Evolutionary conservation across 2,113 vertebrate species (phyloP), one percentile per base, ranked within the genome.

Genomic region (Leucosticte australis): DNA sequence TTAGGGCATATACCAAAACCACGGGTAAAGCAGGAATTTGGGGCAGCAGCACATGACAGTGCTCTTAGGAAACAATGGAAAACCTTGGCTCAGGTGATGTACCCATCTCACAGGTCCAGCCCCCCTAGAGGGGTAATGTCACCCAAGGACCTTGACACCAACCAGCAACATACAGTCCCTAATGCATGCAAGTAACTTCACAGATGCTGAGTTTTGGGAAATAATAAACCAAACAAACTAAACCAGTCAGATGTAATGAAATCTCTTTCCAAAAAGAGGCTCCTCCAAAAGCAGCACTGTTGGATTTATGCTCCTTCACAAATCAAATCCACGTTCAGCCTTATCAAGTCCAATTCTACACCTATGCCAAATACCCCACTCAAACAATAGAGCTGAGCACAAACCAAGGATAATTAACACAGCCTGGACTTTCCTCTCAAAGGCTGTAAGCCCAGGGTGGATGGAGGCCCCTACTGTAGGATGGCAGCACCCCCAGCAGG

Each of bases 41-140:
- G 46, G 50, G 44, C 67, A 73, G 49, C 30, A 93, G 55, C 46
- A 73, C 23, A 21, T 3, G 30, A 49, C 26, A 47, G 15, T n/a
- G 42, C 26, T 81, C 84, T 68, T 27, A 30, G 50, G 67, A 89
- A 57, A 92, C 3, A 14, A 65, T 46, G 37, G 15, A 63, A 87
- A 83, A 28, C 27, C 41, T 76, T 2, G 3, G 20, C 42, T 76
- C 19, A 35, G 71, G 49, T 57, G 80, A 65, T 3, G 1, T 1
- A 59, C 7, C 44, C 1, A 2, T 33, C 17, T 71, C 28, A 3
- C 22, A 53, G 60, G 27, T 28, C 35, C 62, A 59, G 13, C 11
- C 80, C 15, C 1, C 19, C 64, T 19, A n/a, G 56, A 16, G 8
- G 15, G 24, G 7, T 27, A 64, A 64, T 0, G 0, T 11, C 1